phyloP scores from a whole-genome alignment of 2,888 invertebrate genomes.

The Mantis religiosa region DNA sequence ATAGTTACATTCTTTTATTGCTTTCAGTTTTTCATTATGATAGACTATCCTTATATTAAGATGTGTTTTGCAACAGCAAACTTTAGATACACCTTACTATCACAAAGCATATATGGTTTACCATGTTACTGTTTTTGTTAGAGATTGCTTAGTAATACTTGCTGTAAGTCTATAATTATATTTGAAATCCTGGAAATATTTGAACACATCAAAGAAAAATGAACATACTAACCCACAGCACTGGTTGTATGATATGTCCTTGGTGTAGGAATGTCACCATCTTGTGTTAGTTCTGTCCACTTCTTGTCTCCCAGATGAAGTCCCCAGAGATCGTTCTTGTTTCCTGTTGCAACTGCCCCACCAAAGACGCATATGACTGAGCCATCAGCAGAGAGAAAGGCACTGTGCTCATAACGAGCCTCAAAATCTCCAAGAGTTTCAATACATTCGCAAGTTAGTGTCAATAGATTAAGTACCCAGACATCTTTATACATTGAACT shows the following conservation, averaged over 20 bases:
- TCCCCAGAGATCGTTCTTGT: conserved; percentile 27
- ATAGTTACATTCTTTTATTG: too few species aligned
- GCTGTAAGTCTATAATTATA: too few species aligned
- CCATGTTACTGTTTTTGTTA: too few species aligned
- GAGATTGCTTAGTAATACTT: too few species aligned
- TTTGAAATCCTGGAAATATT: too few species aligned
- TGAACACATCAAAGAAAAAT: too few species aligned
- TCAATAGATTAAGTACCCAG: conserved; percentile 18
- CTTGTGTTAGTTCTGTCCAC: conserved; percentile 17
- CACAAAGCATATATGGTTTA: too few species aligned
- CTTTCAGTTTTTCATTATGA: too few species aligned
- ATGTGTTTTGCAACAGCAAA: too few species aligned
- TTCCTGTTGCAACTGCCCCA: conserved; percentile 24
- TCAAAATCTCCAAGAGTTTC: conserved; percentile 11
- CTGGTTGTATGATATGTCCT: conserved; percentile 21
- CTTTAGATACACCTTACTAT: too few species aligned
- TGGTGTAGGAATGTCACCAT: conserved; percentile 13
- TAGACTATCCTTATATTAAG: too few species aligned
- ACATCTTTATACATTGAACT: conserved; percentile 18
- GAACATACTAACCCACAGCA: background rate
- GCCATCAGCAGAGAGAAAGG: conserved; percentile 7
- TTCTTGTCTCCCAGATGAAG: conserved; percentile 4
- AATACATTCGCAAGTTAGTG: background rate
- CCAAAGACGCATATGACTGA: conserved; percentile 19
- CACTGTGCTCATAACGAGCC: conserved; percentile 27